A percentile compares a stretch with the other conserved stretches of the same genome.
These are phyloP conservation scores for Poeciliopsis gracilis DNA, from an alignment of 2,797 vertebrate genomes.

Conservation along the genomic window DNA sequence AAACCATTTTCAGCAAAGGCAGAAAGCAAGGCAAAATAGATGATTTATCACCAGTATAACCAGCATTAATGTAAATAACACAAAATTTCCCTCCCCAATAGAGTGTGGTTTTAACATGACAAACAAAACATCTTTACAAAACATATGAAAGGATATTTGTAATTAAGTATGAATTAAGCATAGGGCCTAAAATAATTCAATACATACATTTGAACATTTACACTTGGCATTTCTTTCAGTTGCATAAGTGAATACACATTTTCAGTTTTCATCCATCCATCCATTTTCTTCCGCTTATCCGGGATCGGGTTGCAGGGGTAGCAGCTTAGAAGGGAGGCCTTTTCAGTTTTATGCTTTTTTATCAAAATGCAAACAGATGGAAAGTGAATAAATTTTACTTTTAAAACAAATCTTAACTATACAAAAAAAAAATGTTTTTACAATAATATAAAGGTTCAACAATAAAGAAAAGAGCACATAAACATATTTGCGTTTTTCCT, in stretches of 20 bases:
- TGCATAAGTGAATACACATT: not conserved
- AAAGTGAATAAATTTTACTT: not conserved
- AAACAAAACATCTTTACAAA: not conserved
- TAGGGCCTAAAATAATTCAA: not conserved
- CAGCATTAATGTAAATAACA: not conserved
- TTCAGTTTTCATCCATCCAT: not conserved
- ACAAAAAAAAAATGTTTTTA: not conserved
- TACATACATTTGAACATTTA: not conserved
- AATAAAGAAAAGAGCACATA: not conserved
- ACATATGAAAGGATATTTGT: not conserved
- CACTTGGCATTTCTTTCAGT: not conserved
- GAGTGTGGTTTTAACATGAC: not conserved
- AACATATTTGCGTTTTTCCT: constrained; percentile 3
- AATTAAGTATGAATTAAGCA: not conserved
- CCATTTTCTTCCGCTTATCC: too few relatives aligned
- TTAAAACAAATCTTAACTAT: not conserved
- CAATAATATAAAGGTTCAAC: not conserved
- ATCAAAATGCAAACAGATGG: not conserved
- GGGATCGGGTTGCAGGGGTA: too few relatives aligned
- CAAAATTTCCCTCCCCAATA: not conserved
- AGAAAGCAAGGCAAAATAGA: not conserved
- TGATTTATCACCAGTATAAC: not conserved
- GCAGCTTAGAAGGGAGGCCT: too few relatives aligned
- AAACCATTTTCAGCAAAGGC: not conserved
- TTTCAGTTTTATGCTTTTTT: not conserved